These are phyloP conservation scores for Gymnocypris eckloni DNA, from an alignment of 2,797 vertebrate species.

Conservation along the genomic window DNA sequence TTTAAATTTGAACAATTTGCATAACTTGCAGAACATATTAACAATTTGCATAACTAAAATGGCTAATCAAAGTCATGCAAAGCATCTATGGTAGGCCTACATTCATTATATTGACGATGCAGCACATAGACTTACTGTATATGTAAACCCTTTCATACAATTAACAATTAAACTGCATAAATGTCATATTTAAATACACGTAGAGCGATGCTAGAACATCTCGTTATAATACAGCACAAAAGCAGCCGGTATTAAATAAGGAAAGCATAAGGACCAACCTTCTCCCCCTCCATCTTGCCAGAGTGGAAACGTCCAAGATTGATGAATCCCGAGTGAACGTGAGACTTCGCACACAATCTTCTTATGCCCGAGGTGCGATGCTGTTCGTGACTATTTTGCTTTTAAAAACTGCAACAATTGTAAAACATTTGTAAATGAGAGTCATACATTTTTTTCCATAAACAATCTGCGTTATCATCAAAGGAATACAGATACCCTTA, in stretches of 20 bases:
- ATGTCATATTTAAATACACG: not conserved
- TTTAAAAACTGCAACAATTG: not conserved
- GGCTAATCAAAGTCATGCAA: not conserved
- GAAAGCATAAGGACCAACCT: slow-evolving; percentile 46
- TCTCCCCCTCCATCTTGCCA: slow-evolving; percentile 62
- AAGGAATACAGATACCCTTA: not conserved
- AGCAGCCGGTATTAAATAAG: not conserved
- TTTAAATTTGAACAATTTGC: too few species aligned
- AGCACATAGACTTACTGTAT: not conserved
- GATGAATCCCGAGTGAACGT: slow-evolving; percentile 48
- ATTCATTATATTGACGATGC: not conserved
- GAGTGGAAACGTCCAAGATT: slow-evolving; percentile 46
- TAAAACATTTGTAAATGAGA: not conserved
- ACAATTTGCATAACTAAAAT: not conserved
- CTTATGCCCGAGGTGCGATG: not conserved
- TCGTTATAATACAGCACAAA: not conserved
- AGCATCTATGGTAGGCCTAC: not conserved
- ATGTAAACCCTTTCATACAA: not conserved
- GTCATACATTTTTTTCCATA: too few species aligned
- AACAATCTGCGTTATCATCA: not conserved
- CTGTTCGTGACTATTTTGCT: not conserved
- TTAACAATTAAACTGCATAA: not conserved
- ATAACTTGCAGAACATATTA: not conserved
- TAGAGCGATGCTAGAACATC: not conserved
- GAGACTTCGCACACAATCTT: slow-evolving; percentile 39